Base-by-base conservation (phyloP, 2,888 invertebrate genomes). In the Limnephilus lunatus region DNA sequence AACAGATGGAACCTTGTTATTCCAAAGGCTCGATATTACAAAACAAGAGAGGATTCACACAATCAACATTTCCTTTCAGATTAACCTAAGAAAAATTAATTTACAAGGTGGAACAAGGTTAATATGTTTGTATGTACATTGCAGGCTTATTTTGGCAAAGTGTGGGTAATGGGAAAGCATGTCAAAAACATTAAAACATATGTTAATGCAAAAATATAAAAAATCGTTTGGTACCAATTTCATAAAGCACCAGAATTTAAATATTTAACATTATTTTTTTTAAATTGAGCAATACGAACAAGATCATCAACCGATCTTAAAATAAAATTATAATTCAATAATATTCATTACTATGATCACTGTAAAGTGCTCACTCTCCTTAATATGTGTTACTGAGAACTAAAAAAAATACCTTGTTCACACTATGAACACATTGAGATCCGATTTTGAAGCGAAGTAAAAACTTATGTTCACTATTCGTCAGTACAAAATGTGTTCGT, bases 351-450 rank as follows among this genome's bases (percentile, higher is more conserved):
- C 4, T 25, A 31, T 89, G 15, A 48, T 14, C 48, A 15, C 15
- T 32, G 3, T 19, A 89, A 81, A 39, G 31, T 89, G 80, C n/a
- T 80, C 68, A 89, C 68, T 81, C 88, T 14, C 88, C 39, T 80
- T 89, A 89, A 81, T 80, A 80, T 15, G 31, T 39, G 88, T 89
- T 89, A 89, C 88, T 89, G 88, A 89, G 80, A 89, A 89, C 81
- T 81, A 81, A 80, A 44, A n/a, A 89, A 89, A 89, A 80, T 80
- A 81, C 35, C 19, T 89, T 89, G 88, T 89, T 89, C 88, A 32
- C 68, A 31, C 25, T 25, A n/a, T 89, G 35, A 89, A 81, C 88
- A 89, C 81, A 81, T n/a, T 30, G 48, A 85, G 85, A 86, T n/a
- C 44, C 14, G 44, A 86, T 44, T 32, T 68, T 68, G 68, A 68